A percentile compares a stretch with the other conserved stretches of the same genome.
Evolutionary conservation across 2,113 vertebrate species (phyloP).

Genomic region (Rousettus leschenaultii): DNA sequence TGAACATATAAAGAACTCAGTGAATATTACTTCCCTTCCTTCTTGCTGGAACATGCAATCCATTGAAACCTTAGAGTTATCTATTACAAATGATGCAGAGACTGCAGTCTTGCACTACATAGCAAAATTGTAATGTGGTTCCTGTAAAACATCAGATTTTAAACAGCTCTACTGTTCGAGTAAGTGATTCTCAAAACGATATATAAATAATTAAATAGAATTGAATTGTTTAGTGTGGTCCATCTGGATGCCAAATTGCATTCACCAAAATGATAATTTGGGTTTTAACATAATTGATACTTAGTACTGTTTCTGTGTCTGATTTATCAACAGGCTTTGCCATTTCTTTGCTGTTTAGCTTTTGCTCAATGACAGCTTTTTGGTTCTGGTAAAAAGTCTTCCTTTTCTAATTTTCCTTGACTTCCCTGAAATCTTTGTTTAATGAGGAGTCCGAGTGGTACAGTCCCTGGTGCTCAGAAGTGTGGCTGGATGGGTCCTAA

Average conservation of each 20-base stretch:
- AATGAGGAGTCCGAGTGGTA: not conserved
- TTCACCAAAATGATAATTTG: constrained; percentile 42
- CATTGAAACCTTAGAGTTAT: not conserved
- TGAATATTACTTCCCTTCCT: not conserved
- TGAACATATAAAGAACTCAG: not conserved
- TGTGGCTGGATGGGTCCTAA: not conserved
- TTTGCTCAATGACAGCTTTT: not conserved
- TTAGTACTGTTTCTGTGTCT: not conserved
- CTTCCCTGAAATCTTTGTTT: not conserved
- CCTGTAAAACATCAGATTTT: constrained; percentile 30
- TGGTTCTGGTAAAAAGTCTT: not conserved
- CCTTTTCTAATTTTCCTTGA: not conserved
- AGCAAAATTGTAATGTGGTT: constrained; percentile 10
- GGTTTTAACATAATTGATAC: constrained; percentile 49
- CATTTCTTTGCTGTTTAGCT: not conserved
- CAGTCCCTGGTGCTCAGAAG: not conserved
- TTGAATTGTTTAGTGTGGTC: constrained; percentile 49
- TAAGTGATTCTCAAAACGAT: constrained; percentile 52
- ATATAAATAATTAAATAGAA: constrained; percentile 62
- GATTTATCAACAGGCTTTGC: constrained; percentile 19
- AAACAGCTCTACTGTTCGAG: constrained; percentile 8
- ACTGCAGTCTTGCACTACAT: not conserved
- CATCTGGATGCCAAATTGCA: constrained; percentile 41
- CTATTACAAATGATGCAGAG: not conserved
- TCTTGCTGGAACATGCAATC: not conserved